Percentiles rank a stretch among this genome's conserved stretches.
phyloP scores from a whole-genome alignment of 2,888 invertebrate species.

The Anorthoa munda region DNA sequence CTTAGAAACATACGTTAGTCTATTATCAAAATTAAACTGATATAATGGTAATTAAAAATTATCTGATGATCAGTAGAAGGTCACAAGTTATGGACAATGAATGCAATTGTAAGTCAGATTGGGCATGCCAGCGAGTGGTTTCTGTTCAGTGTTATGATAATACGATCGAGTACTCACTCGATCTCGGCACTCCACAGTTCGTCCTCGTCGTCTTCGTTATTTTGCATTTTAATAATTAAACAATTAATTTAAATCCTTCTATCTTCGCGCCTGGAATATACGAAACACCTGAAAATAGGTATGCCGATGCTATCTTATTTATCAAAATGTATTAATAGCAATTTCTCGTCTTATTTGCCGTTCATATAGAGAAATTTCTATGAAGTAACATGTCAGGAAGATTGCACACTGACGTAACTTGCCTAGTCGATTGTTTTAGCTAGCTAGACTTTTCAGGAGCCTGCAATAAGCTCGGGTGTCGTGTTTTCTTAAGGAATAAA shows the following conservation, averaged over 20 bases:
- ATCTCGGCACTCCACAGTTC: slow-evolving; percentile 81
- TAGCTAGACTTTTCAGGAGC: background rate
- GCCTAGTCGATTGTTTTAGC: background rate
- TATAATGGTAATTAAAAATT: slow-evolving; percentile 69
- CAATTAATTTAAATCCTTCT: slow-evolving; percentile 29
- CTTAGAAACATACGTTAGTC: slow-evolving; percentile 79
- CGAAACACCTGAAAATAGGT: slow-evolving; percentile 59
- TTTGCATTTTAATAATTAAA: slow-evolving; percentile 63
- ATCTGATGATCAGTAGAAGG: slow-evolving; percentile 55
- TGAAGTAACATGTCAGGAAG: slow-evolving; percentile 3
- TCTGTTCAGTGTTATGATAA: slow-evolving; percentile 43
- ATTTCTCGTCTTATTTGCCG: background rate
- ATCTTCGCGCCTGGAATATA: slow-evolving; percentile 47
- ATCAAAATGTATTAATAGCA: slow-evolving; percentile 6
- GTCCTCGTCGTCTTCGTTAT: slow-evolving; percentile 72
- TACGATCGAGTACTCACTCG: slow-evolving; percentile 79
- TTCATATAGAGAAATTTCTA: slow-evolving; percentile 25
- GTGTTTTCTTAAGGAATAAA: background rate
- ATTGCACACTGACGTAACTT: background rate
- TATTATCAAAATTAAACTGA: slow-evolving; percentile 77
- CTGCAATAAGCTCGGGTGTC: background rate
- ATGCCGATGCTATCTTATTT: slow-evolving; percentile 38
- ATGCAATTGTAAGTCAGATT: slow-evolving; percentile 31
- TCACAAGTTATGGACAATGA: slow-evolving; percentile 45
- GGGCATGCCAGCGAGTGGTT: slow-evolving; percentile 66